Conservation (phyloP, 2,113 vertebrate species). For the Myotis lucifugus region DNA sequence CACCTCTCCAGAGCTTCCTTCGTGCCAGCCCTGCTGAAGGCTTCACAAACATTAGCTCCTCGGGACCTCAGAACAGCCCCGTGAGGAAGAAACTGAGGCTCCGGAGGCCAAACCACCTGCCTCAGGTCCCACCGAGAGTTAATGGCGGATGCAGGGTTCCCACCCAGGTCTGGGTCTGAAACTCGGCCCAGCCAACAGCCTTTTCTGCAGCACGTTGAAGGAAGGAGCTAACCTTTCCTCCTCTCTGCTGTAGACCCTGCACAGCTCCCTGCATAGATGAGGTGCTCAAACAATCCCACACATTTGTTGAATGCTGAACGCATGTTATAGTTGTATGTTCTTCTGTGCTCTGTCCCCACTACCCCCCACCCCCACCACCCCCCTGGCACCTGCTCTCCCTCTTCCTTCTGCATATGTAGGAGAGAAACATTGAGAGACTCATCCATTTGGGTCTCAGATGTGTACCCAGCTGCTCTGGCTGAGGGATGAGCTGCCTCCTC, state of each 20-base stretch:
- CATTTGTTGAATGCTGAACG: rapidly evolving
- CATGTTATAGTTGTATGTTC: rapidly evolving
- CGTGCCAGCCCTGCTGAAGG: too few relatives aligned
- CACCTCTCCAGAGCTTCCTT: neutral
- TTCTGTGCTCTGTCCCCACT: neutral
- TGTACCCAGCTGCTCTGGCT: neutral
- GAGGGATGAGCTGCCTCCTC: neutral
- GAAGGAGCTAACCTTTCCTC: too few relatives aligned
- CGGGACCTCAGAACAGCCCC: neutral
- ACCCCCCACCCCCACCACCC: rapidly evolving
- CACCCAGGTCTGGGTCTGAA: too few relatives aligned
- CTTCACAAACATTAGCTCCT: rapidly evolving
- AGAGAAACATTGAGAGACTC: neutral
- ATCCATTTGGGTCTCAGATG: rapidly evolving
- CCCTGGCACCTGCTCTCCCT: neutral
- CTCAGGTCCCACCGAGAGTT: neutral
- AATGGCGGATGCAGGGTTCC: neutral
- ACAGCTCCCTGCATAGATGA: rapidly evolving
- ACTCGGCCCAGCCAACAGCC: rapidly evolving
- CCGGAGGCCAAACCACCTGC: rapidly evolving
- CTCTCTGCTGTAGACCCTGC: neutral
- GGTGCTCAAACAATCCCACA: neutral
- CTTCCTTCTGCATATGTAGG: neutral
- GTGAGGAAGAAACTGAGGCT: neutral
- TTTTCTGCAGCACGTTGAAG: neutral